Evolutionary conservation across 2,797 vertebrate species (phyloP), one percentile per base, ranked within the genome.

Genomic region (Ataeniobius toweri): DNA sequence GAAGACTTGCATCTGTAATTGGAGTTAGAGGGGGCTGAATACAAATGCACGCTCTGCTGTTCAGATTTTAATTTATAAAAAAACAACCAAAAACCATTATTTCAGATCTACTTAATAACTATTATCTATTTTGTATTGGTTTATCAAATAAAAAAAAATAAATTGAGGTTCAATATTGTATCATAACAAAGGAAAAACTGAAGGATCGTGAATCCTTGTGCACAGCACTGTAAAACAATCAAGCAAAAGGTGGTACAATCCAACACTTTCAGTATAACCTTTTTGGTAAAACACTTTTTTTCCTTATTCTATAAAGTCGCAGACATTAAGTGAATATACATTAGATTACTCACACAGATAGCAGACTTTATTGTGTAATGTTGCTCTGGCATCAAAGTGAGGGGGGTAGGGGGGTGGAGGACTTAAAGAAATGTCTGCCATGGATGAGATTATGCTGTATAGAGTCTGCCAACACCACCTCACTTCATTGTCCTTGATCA

Each of bases 401-500:
- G 76, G 77, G 74, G 81, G 44, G 14, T 28, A 73, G 14, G 71
- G 53, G 50, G 71, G 65, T 59, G 50, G 78, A 78, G 68, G 75
- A 84, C 83, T 88, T 89, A 91, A 91, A 88, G 80, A 83, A 89
- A 83, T 83, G 87, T 89, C 81, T 77, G 86, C 83, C 46, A 36
- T 72, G 82, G 86, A 90, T 92, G 87, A 90, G 88, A 86, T 92
- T 90, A 94, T 93, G 93, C 88, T 89, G 80, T 81, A 83, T 85
- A 73, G 89, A 91, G 92, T 93, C 89, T 94, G 92, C 92, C 90
- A 91, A 90, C 91, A 92, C 89, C 85, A 92, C 84, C 90, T 92
- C 87, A 92, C 92, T 93, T 93, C 91, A 93, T 94, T 93, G 92
- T 93, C 91, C 92, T 94, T 91, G 89, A 91, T 93, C 91, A 92